phyloP scores from a whole-genome alignment of 2,113 vertebrate genomes.

The Panthera uncia region DNA sequence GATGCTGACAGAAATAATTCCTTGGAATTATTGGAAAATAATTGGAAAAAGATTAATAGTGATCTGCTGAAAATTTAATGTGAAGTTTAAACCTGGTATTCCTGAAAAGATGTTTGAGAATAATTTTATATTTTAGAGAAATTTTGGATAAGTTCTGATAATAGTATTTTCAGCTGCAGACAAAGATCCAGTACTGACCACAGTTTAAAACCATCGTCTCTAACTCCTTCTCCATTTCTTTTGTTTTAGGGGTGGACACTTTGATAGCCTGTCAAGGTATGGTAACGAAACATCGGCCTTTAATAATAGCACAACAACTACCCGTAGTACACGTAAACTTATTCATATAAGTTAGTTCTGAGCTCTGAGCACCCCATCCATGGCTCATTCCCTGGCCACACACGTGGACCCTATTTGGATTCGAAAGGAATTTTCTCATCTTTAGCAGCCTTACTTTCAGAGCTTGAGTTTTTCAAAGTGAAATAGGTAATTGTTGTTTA shows the following conservation, averaged over 20 bases:
- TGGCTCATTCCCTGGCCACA: not conserved
- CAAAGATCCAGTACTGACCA: not conserved
- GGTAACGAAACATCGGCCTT: not conserved
- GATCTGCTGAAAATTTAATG: not conserved
- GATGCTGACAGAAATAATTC: not conserved
- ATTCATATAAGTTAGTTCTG: not conserved
- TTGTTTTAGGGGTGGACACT: not conserved
- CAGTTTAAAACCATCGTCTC: not conserved
- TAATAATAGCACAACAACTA: not conserved
- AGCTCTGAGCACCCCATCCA: not conserved
- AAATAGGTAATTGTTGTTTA: constrained; percentile 82
- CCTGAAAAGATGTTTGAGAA: constrained; percentile 1
- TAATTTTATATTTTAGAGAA: not conserved
- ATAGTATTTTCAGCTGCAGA: not conserved
- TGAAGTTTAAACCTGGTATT: not conserved
- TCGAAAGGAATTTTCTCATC: not conserved
- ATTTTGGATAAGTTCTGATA: not conserved
- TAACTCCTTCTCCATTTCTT: not conserved
- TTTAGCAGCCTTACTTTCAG: not conserved
- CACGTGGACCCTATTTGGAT: not conserved
- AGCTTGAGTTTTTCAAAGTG: constrained; percentile 66
- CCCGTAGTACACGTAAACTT: not conserved
- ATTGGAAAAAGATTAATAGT: not conserved
- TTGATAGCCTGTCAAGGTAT: not conserved
- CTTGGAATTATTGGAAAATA: no score